Percentiles rank a stretch among this genome's conserved stretches.
Conservation (phyloP, 1,140 invertebrate species). For the Bombus superbus region DNA sequence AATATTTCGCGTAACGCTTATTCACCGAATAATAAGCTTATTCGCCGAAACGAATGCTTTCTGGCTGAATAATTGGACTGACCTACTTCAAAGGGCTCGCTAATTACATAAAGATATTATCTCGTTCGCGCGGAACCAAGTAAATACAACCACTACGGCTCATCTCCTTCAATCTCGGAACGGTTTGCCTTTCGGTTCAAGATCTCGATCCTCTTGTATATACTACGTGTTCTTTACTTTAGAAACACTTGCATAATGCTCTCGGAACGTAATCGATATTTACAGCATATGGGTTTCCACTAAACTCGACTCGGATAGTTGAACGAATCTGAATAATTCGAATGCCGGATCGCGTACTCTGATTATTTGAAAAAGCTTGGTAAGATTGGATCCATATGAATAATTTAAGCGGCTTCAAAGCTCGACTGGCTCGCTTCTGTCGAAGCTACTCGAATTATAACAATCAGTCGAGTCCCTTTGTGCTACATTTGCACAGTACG, state of each 20-base stretch:
- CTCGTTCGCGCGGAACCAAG: constrained; percentile 11
- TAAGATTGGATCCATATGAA: neutral
- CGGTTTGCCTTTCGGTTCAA: neutral
- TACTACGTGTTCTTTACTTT: neutral
- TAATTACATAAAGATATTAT: constrained; percentile 50
- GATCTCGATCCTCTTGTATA: neutral
- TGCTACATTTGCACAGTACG: no score
- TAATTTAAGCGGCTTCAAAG: neutral
- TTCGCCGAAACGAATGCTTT: constrained; percentile 33
- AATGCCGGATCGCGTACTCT: neutral
- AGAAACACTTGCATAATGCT: constrained; percentile 1
- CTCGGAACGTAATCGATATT: neutral
- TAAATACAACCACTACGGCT: constrained; percentile 3
- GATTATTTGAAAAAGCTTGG: neutral
- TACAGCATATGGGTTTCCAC: neutral
- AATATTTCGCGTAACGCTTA: constrained; percentile 32
- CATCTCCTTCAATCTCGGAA: neutral
- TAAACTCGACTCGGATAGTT: neutral
- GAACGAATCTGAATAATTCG: neutral
- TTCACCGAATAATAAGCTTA: constrained; percentile 15
- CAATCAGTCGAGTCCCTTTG: no score
- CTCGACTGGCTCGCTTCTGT: neutral
- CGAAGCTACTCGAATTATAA: neutral
- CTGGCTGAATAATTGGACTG: constrained; percentile 39
- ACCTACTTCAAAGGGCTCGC: constrained; percentile 28